A percentile compares a stretch with the other conserved stretches of the same genome.
Conservation (phyloP, 2,113 vertebrate species). For the Brachyhypopomus gauderio region DNA sequence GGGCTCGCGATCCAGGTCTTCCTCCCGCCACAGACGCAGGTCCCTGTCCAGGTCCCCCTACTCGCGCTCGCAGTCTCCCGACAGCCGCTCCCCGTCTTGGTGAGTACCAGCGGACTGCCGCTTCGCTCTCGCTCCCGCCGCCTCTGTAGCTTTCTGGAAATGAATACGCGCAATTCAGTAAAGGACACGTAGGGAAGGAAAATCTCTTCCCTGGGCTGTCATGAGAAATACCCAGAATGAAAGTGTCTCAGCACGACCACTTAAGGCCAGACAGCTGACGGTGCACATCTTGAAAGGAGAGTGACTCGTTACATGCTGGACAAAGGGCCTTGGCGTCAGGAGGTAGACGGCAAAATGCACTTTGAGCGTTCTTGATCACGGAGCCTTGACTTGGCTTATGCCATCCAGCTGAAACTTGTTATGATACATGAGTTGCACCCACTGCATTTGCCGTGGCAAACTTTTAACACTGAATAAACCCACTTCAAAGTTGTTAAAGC, state of each 20-base stretch:
- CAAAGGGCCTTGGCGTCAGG: slow-evolving; percentile 21
- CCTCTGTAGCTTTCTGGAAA: background rate
- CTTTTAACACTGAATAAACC: background rate
- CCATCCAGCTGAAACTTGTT: background rate
- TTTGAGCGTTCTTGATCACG: background rate
- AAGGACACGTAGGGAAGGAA: slow-evolving; percentile 36
- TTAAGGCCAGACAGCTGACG: slow-evolving; percentile 31
- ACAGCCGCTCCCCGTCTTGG: slow-evolving; percentile 90
- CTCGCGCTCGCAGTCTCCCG: slow-evolving; percentile 86
- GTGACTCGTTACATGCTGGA: background rate
- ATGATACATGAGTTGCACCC: no score
- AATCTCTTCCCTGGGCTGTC: slow-evolving; percentile 52
- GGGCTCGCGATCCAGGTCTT: slow-evolving; percentile 80
- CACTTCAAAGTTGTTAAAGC: background rate
- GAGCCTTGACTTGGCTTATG: background rate
- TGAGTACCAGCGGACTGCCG: slow-evolving; percentile 59
- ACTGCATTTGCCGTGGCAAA: background rate
- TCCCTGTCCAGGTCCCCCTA: slow-evolving; percentile 89
- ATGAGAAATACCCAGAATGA: slow-evolving; percentile 24
- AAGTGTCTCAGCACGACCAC: slow-evolving; percentile 18
- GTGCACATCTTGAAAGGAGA: slow-evolving; percentile 16
- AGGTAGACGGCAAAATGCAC: background rate
- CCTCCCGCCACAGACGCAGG: slow-evolving; percentile 80
- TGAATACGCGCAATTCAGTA: slow-evolving; percentile 28
- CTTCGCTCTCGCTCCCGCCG: background rate